These are phyloP conservation scores for Stigmatopora nigra DNA, from an alignment of 2,113 vertebrate genomes.

Conservation along the genomic window DNA sequence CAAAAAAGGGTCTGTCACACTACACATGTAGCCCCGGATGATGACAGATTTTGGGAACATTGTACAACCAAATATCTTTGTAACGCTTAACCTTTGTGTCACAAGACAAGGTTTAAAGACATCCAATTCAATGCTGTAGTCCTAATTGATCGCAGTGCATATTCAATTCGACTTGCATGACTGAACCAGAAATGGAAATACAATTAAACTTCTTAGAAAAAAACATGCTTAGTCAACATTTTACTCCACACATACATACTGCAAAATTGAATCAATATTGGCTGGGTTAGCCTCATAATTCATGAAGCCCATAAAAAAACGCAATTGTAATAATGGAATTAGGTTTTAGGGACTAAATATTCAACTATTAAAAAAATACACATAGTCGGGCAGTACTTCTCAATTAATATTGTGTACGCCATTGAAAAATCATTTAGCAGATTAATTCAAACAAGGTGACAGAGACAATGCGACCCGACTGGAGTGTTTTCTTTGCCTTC, in stretches of 20 bases:
- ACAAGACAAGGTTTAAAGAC: background rate
- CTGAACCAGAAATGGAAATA: background rate
- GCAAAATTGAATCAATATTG: background rate
- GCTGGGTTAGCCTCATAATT: background rate
- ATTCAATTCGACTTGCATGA: background rate
- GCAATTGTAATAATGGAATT: background rate
- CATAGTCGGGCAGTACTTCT: background rate
- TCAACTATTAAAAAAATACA: background rate
- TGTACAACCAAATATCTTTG: background rate
- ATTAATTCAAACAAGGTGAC: slow-evolving; percentile 7
- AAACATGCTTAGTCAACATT: background rate
- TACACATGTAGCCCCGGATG: slow-evolving; percentile 39
- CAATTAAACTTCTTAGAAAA: background rate
- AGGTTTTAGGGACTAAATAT: background rate
- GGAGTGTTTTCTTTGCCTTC: slow-evolving; percentile 27
- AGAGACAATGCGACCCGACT: slow-evolving; percentile 31
- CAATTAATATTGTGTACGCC: background rate
- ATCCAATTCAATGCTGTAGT: background rate
- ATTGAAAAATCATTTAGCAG: background rate
- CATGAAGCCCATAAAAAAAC: background rate
- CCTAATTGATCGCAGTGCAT: background rate
- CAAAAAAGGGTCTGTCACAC: slow-evolving; percentile 42
- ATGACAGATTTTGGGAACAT: slow-evolving; percentile 11
- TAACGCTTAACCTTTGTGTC: background rate
- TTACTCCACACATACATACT: background rate